Percentiles rank a stretch among this genome's conserved stretches.
phyloP scores from a whole-genome alignment of 2,888 invertebrate species.

The Magallana nippona region DNA sequence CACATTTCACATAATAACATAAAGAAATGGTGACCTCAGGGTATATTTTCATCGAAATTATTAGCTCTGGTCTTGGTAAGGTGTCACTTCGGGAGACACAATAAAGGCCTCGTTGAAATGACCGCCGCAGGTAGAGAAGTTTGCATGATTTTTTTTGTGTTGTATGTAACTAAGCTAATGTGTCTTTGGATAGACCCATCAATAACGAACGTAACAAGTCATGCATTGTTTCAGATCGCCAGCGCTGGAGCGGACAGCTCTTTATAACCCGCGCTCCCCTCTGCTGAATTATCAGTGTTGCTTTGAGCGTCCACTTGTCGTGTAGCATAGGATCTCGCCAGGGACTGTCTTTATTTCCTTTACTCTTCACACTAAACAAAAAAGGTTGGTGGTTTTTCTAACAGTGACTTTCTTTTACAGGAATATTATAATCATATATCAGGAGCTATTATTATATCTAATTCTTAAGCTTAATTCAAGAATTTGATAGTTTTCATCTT shows the following conservation, averaged over 20 bases:
- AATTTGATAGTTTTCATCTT: too few species aligned
- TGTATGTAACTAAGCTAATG: slow-evolving; percentile 26
- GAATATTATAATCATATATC: neutral
- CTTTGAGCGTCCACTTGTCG: neutral
- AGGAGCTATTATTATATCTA: too few species aligned
- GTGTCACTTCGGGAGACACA: slow-evolving; percentile 28
- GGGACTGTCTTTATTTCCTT: slow-evolving; percentile 2
- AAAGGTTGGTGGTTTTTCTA: neutral
- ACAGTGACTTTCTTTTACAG: neutral
- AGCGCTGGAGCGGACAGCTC: slow-evolving; percentile 9
- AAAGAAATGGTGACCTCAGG: too few species aligned
- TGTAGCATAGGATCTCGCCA: slow-evolving; percentile 1
- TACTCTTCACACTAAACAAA: slow-evolving; percentile 5
- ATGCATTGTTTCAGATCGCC: neutral
- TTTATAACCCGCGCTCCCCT: slow-evolving; percentile 19
- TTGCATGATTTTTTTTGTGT: slow-evolving; percentile 31
- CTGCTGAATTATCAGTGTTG: neutral
- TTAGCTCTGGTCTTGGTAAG: neutral
- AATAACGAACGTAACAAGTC: slow-evolving; percentile 28
- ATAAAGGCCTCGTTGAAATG: slow-evolving; percentile 7
- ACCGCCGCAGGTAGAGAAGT: slow-evolving; percentile 2
- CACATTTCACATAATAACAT: too few species aligned
- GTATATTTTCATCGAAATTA: too few species aligned
- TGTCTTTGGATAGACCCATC: slow-evolving; percentile 28
- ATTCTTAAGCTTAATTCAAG: too few species aligned